phyloP scores from a whole-genome alignment of 1,140 invertebrate genomes.

The Conus betulinus region DNA sequence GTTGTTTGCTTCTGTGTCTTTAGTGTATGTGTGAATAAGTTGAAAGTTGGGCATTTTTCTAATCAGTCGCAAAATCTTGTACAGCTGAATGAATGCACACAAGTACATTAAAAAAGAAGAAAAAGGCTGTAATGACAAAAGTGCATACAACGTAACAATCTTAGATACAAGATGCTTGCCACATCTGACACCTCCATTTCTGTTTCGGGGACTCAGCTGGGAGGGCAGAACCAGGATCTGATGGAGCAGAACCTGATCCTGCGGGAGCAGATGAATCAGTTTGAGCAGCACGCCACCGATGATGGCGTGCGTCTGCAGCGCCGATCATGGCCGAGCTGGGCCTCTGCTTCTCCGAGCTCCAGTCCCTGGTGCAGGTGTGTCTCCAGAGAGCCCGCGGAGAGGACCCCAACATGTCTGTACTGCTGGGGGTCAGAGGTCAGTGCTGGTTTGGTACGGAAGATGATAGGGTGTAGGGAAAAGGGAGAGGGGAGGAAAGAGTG shows the following conservation, averaged over 20 bases:
- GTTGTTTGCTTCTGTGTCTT: too few relatives aligned
- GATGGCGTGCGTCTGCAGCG: slow-evolving; percentile 59
- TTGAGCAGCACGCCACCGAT: slow-evolving; percentile 56
- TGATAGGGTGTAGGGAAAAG: not conserved
- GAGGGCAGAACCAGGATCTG: slow-evolving; percentile 66
- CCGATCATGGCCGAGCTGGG: slow-evolving; percentile 63
- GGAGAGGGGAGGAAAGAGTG: not conserved
- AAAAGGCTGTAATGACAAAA: too few relatives aligned
- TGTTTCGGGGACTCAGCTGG: slow-evolving; percentile 50
- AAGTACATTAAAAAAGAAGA: too few relatives aligned
- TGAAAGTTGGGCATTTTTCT: too few relatives aligned
- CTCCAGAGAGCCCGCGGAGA: slow-evolving; percentile 66
- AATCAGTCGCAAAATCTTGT: too few relatives aligned
- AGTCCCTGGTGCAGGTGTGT: slow-evolving; percentile 68
- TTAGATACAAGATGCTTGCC: too few relatives aligned
- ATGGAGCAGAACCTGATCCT: slow-evolving; percentile 65
- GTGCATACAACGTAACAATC: too few relatives aligned
- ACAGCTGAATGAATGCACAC: too few relatives aligned
- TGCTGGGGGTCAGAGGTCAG: slow-evolving; percentile 68
- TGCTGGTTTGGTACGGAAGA: not conserved
- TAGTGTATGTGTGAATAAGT: too few relatives aligned
- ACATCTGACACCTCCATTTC: too few relatives aligned
- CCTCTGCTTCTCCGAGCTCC: slow-evolving; percentile 69
- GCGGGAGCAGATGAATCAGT: slow-evolving; percentile 62
- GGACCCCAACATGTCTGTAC: slow-evolving; percentile 69